Base-by-base conservation (phyloP, 2,797 vertebrate species). In the Alfaro cultratus region DNA sequence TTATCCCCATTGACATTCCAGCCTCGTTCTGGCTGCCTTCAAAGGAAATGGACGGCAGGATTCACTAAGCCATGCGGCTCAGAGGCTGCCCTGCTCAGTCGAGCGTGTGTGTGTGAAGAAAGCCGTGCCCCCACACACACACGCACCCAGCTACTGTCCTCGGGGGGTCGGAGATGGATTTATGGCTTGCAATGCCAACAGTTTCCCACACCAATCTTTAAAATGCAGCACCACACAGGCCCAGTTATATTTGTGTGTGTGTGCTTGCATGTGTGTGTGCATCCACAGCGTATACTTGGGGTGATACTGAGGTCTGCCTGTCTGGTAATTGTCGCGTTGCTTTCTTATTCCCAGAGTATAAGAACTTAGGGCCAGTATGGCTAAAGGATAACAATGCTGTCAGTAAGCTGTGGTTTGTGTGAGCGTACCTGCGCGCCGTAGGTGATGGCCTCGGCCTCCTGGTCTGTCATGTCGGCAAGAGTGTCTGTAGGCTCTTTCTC, bases 391-490 rank as follows among this genome's bases (percentile, higher is more conserved):
- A 90, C 80, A 87, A 85, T 62, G 45, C 64, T 71, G 78, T 80
- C 71, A 79, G 83, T 18, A 31, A 71, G 78, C 53, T 45, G 60
- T 68, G 62, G 77, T 76, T 55, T 86, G 75, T 74, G 64, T 71
- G 70, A 57, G 67, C 46, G 62, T 97, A 99, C 98, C 98, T 99
- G 98, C 87, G 98, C 98, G 2, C 96, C 97, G 91, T 95, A 97
- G 11, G 98, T 99, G 86, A 99, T 95, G 89, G 97, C 97, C 95
- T 99, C 98, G 78, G 97, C 97, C 94, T 99, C 96, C 92, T 97
- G 96, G 79, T 96, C 94, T 16, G 95, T 97, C 98, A 99, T 96
- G 72, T 96, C 95, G 39, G 96, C 95, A 91, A 99, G 91, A 81
- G 98, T 98, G 92, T 99, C 96, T 55, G 96, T 98, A 49, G 94